phyloP scores from a whole-genome alignment of 1,140 invertebrate species.

The Mycetomoellerius zeteki region DNA sequence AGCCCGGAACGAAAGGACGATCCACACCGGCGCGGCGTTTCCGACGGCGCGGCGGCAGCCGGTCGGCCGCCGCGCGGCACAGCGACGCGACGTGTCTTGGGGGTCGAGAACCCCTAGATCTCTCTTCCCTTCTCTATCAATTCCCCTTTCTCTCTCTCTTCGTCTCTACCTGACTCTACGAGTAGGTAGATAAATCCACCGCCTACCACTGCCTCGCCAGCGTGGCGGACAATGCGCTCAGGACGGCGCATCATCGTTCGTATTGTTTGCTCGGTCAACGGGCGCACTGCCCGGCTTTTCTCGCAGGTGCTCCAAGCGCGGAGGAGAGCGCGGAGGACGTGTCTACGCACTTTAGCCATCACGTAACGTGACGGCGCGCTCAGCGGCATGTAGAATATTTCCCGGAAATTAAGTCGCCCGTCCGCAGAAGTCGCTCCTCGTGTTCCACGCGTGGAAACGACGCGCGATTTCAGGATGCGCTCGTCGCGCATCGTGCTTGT shows the following conservation, averaged over 20 bases:
- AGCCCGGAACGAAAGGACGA: constrained; percentile 62
- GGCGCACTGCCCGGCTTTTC: constrained; percentile 70
- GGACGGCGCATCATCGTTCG: constrained; percentile 79
- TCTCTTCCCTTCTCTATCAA: constrained; percentile 9
- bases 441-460: constrained; percentile 7
- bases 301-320: constrained; percentile 73
- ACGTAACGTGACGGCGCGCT: constrained; percentile 1
- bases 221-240: constrained; percentile 75
- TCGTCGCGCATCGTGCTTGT: constrained; percentile 3
- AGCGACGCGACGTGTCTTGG: constrained; percentile 60
- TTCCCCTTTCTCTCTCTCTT: constrained; percentile 10
- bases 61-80: constrained; percentile 30
- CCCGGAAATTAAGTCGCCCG: constrained; percentile 47
- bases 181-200: constrained; percentile 80
- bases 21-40: constrained; percentile 59
- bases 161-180: constrained; percentile 77
- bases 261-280: constrained; percentile 79
- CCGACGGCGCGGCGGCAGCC: constrained; percentile 60
- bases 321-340: constrained; percentile 27
- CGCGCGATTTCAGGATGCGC: constrained; percentile 10
- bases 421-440: constrained; percentile 21
- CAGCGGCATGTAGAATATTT: constrained; percentile 27
- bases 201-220: constrained; percentile 75
- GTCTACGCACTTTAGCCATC: constrained; percentile 16
- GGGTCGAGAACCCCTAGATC: constrained; percentile 75